Conservation (phyloP, 2,797 vertebrate species). For the Pseudomugil tenellus region DNA sequence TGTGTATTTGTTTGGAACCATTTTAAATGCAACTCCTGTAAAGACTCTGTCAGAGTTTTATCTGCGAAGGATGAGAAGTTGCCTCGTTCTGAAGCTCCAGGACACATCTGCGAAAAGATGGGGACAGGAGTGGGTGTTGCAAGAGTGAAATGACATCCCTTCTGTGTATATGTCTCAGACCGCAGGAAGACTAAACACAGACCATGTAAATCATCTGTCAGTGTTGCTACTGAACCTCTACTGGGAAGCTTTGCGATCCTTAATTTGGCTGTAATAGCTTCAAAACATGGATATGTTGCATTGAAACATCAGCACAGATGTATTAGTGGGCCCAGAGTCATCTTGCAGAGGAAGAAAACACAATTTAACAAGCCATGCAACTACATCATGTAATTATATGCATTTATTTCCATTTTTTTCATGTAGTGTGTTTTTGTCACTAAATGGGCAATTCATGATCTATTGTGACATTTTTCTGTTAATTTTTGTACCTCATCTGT, state of each 20-base stretch:
- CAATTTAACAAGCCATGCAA: neutral
- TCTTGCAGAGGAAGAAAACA: neutral
- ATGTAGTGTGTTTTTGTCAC: no score
- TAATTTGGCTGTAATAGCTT: no score
- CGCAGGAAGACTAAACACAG: neutral
- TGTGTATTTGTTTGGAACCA: neutral
- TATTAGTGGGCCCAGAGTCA: neutral
- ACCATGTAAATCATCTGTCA: no score
- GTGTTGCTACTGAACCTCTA: neutral
- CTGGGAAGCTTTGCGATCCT: no score
- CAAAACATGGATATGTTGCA: neutral
- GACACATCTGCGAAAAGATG: constrained; percentile 6
- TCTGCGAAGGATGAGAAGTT: neutral
- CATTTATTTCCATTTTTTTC: no score
- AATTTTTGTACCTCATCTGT: neutral
- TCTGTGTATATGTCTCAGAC: constrained; percentile 5
- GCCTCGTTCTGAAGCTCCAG: neutral
- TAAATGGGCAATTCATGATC: neutral
- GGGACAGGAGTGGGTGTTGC: constrained; percentile 9
- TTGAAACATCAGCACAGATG: neutral
- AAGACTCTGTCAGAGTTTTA: constrained; percentile 7
- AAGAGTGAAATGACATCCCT: constrained; percentile 17
- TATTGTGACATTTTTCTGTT: no score
- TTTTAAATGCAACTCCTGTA: neutral
- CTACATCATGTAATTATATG: neutral